Base-by-base conservation (phyloP, 2,797 vertebrate genomes). In the Streptopelia turtur region DNA sequence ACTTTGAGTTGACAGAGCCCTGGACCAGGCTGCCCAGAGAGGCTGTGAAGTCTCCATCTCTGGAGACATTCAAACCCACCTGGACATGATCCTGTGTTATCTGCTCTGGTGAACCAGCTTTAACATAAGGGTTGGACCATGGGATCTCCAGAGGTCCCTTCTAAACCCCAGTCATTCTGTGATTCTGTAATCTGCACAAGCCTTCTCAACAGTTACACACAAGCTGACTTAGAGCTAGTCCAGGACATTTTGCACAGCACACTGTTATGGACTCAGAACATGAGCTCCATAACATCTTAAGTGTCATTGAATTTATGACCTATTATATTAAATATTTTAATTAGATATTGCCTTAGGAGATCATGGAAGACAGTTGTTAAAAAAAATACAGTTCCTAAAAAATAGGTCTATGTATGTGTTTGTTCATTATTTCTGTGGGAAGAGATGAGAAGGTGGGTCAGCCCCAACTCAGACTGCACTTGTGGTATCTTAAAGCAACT, bases 251-350 rank as follows among this genome's bases (percentile, higher is more conserved):
- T 82, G 5, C 10, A 30, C 8, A 16, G 12, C 27, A 17, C 8
- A 15, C 2, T 1, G 0, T 22, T 33, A 9, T 1, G 0, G 4
- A 20, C 9, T 31, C 28, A 25, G 21, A 61, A 41, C 22, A n/a
- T 2, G 45, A 21, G 25, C 3, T 39, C 6, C 5, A 22, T 3
- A 5, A 1, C 13, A 17, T 12, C 15, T 41, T 14, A 30, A 66
- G 4, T 35, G 20, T 5, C 1, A 0, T 11, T 66, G 12, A 12
- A 28, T 20, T 9, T 8, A 9, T n/a, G 25, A 70, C 3, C 7
- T 31, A 9, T 11, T 65, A 5, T 30, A 30, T 66, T 35, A 57
- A 76, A 21, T 22, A 35, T 45, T 63, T 82, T 18, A 35, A 27
- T 27, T 43, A 10, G 21, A 21, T 43, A 14, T 52, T 87, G 15